Conservation (phyloP, 1,140 invertebrate genomes). For the Eueides isabella region DNA sequence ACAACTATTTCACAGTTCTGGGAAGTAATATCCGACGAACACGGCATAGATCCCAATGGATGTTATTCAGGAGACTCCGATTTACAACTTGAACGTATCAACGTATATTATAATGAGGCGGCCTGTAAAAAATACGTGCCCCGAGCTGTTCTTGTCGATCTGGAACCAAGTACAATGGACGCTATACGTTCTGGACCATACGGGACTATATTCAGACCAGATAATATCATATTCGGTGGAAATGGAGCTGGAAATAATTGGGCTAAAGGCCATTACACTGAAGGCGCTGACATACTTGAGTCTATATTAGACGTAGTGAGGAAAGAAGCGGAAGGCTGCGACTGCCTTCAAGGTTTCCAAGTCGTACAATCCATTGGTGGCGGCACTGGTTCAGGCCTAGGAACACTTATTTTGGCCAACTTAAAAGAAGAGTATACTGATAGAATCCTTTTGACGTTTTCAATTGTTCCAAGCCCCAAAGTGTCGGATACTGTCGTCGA, state of each 20-base stretch:
- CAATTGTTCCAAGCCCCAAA: constrained; percentile 91
- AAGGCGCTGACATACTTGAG: constrained; percentile 95
- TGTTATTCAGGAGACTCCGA: constrained; percentile 92
- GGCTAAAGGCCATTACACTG: constrained; percentile 97
- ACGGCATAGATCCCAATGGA: constrained; percentile 88
- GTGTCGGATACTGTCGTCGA: constrained; percentile 87
- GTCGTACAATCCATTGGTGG: constrained; percentile 87
- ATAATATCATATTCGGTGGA: constrained; percentile 89
- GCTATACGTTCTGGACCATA: constrained; percentile 88
- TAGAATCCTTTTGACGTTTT: constrained; percentile 93
- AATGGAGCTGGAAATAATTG: constrained; percentile 90
- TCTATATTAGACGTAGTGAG: constrained; percentile 93
- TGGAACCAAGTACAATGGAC: constrained; percentile 93
- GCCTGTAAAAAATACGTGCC: constrained; percentile 94
- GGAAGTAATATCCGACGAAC: constrained; percentile 80
- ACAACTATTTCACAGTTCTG: constrained; percentile 56
- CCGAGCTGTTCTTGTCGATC: constrained; percentile 77
- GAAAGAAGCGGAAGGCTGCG: constrained; percentile 94
- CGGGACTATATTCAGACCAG: constrained; percentile 93
- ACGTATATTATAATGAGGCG: constrained; percentile 94
- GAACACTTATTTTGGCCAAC: constrained; percentile 86
- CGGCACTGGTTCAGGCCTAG: constrained; percentile 93
- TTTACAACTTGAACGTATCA: constrained; percentile 92
- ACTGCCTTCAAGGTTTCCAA: constrained; percentile 89
- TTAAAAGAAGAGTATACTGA: constrained; percentile 89